Evolutionary conservation across 2,888 invertebrate genomes (phyloP).

Genomic region (Caenorhabditis parvicauda): DNA sequence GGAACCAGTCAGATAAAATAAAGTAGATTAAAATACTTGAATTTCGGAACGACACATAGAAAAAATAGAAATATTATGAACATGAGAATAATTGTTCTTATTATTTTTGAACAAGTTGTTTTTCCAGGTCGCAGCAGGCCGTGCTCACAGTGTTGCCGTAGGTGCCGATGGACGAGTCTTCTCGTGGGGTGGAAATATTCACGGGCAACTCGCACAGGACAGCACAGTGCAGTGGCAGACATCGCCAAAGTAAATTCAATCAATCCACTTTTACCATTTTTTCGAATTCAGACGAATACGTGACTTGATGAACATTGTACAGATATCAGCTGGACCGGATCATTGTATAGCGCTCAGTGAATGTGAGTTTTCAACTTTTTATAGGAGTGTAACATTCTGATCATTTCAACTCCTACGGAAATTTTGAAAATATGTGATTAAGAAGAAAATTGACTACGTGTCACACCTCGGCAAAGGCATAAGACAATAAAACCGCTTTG

Average conservation of each 20-base stretch:
- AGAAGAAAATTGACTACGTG: too few species aligned
- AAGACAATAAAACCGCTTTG: too few species aligned
- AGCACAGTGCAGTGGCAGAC: slow-evolving; percentile 13
- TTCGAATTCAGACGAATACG: slow-evolving; percentile 32
- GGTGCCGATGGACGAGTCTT: slow-evolving; percentile 70
- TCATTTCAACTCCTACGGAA: too few species aligned
- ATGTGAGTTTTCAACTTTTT: slow-evolving; percentile 68
- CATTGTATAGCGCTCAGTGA: slow-evolving; percentile 83
- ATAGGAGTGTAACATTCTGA: too few species aligned
- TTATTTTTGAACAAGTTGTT: too few species aligned
- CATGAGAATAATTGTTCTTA: too few species aligned
- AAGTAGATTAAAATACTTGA: too few species aligned
- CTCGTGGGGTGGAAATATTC: slow-evolving; percentile 89
- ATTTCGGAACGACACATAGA: too few species aligned
- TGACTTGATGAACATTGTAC: slow-evolving; percentile 71
- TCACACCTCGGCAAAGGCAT: too few species aligned
- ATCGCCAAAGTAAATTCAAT: slow-evolving; percentile 31
- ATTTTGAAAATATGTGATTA: too few species aligned
- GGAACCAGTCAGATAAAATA: too few species aligned
- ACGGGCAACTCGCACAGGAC: slow-evolving; percentile 76
- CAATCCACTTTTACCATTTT: not conserved
- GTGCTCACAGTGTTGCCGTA: slow-evolving; percentile 45
- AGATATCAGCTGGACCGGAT: slow-evolving; percentile 80
- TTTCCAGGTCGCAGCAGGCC: slow-evolving; percentile 47
- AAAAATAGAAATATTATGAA: too few species aligned